Base-by-base conservation (phyloP, 2,888 invertebrate species). In the Chrysolina americana region DNA sequence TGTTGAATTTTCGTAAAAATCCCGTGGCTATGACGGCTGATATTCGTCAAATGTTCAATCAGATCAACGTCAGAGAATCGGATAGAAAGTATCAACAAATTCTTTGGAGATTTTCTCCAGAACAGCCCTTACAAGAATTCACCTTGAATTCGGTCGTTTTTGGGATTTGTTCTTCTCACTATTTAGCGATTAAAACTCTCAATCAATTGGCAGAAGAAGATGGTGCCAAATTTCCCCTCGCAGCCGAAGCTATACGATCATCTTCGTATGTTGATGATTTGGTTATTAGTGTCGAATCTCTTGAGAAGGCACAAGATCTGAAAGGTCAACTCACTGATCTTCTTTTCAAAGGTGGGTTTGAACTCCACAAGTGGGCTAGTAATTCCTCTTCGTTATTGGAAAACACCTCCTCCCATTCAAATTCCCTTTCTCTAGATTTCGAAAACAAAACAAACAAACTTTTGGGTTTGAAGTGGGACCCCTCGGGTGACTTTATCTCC, bases 161-260 rank as follows among this genome's bases (percentile, higher is more conserved):
- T 69, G 69, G 69, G n/a, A 28, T 69, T 10, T n/a, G 17, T 21
- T 69, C 59, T 19, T 9, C 59, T 17, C 69, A 59, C 19, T 69
- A 23, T 17, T 53, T 68, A 36, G 53, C 68, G 6, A 47, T 53
- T 13, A 68, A 53, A 56, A 21, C 19, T 15, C 10, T 63, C 17
- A 15, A n/a, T 23, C 65, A 68, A 56, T 17, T 68, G 13, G 56
- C 11, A 15, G 68, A 68, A n/a, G n/a, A n/a, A 11, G 56, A 53
- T 23, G 56, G 56, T 17, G 6, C 11, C 15, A 28, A 28, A 1
- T 68, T 41, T 68, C 68, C 68, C 4, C 41, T 68, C 8, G 59
- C 68, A 15, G 53, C 59, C n/a, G 21, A 59, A n/a, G 59, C 41
- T 17, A 21, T 19, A 13, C 9, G 15, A 28, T 19, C 10, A 9